Evolutionary conservation across 2,797 vertebrate species (phyloP), one percentile per base, ranked within the genome.

Genomic region (Hephaestus fuliginosus): DNA sequence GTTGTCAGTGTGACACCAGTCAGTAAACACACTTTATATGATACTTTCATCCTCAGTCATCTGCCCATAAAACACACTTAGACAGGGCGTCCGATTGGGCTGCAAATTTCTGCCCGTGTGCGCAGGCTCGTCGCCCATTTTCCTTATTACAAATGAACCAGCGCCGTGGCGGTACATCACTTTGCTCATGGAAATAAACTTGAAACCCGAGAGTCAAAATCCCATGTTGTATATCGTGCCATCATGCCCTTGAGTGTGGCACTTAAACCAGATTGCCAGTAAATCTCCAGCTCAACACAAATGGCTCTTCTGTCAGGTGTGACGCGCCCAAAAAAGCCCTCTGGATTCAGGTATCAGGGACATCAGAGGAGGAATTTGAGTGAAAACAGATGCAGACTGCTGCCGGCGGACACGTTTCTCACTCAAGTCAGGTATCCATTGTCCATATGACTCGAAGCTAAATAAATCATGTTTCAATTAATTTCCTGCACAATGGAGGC

Each of bases 41-140:
- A 91, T 51, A 18, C 90, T 92, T 76, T 93, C 88, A 36, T 95
- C 92, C 52, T 88, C 93, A 69, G 36, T 95, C 90, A 73, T 93
- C 91, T n/a, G 43, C 57, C 60, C 62, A 76, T 70, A 81, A 88
- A 88, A 78, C 55, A 76, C 61, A 74, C 12, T 8, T 15, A 65
- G 48, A 72, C 58, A 58, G 17, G 60, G 46, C 68, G 48, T 61
- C 51, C 77, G 70, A 77, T 87, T 65, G 70, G 10, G 15, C 18
- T 17, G 48, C 14, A 5, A 48, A 55, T 64, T 70, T 69, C 39
- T 66, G 52, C 60, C 30, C 33, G 12, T 70, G 57, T 18, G 56
- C 55, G 28, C 62, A 70, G 48, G 48, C 22, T 62, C 51, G 28
- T 25, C 51, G 44, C 63, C 70, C n/a, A 28, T 67, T 76, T 53